Evolutionary conservation across 2,797 vertebrate species (phyloP).

Genomic region (Oreortyx pictus): DNA sequence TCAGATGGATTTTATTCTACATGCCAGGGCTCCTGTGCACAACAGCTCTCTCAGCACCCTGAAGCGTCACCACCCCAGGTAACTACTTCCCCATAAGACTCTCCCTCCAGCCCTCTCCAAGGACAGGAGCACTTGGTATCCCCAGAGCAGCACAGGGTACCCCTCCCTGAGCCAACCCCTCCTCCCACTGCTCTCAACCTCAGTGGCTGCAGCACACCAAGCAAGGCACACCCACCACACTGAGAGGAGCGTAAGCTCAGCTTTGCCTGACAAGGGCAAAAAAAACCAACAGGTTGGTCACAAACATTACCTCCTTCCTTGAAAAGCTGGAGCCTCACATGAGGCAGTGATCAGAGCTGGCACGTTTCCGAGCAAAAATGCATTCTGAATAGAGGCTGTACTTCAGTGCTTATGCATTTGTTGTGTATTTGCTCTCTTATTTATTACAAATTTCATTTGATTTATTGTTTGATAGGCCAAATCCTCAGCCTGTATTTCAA

Average conservation of each 20-base stretch:
- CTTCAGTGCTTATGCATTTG: background rate
- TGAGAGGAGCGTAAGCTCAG: background rate
- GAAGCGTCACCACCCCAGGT: background rate
- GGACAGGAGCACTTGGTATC: background rate
- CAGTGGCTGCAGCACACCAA: background rate
- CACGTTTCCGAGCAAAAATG: background rate
- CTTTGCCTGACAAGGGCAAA: background rate
- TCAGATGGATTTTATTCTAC: background rate
- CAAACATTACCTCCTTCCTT: background rate
- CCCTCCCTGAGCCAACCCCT: background rate
- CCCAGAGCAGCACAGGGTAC: background rate
- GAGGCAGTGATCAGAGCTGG: background rate
- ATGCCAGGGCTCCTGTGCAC: background rate
- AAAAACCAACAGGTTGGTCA: background rate
- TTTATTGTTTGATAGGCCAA: constrained; percentile 3
- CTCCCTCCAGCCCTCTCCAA: too few relatives aligned
- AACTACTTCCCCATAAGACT: background rate
- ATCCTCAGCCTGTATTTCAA: background rate
- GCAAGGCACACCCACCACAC: background rate
- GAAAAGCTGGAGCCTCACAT: background rate
- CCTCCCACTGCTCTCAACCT: background rate
- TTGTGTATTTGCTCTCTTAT: background rate
- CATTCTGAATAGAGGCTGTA: background rate
- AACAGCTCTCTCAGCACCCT: background rate
- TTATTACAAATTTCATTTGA: background rate